Evolutionary conservation across 1,140 invertebrate genomes (phyloP), one percentile per base, ranked within the genome.

Genomic region (Streblospio benedicti): DNA sequence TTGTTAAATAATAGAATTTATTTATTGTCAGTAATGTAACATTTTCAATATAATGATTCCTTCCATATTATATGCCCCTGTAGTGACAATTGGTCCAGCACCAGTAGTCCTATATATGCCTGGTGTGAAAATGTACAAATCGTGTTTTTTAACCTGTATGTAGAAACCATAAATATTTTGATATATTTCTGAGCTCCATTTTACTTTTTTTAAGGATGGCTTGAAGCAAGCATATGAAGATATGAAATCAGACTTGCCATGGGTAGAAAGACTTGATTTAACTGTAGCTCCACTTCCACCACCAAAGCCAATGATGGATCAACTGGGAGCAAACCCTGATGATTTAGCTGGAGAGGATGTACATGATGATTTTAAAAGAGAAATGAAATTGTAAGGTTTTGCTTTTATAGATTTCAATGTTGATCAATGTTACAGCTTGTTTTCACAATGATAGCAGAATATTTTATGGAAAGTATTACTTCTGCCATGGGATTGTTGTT

Each of bases 341-440:
- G 84, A 83, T 62, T 76, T 83, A 4, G 80, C 84, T 0, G 79
- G 81, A 1, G 84, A 89, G 52, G 89, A 91, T 1, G 85, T 90
- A 0, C 72, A 94, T n/a, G 90, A 95, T 81, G 93, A 97, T 74
- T 95, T 97, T 69, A 87, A 89, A 72, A 80, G 93, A 43, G 93
- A 97, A 80, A 90, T 89, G 63, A 79, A 85, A 62, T 93, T 97
- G 77, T 80, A 70, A 72, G 76, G 12, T 28, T 12, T 31, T 25
- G 16, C 52, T 27, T 30, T n/a, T n/a, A n/a, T n/a, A n/a, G 16
- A 4, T 4, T 30, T 20, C 14, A 30, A 33, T 60, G 25, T 4
- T 9, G 31, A 23, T 64, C 16, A 28, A 35, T 45, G 14, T 20
- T 2, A 28, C 30, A 44, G 20, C 43, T 60, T 9, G 12, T 32